Evolutionary conservation across 2,113 vertebrate genomes (phyloP), one percentile per base, ranked within the genome.

Genomic region (Fregata magnificens): DNA sequence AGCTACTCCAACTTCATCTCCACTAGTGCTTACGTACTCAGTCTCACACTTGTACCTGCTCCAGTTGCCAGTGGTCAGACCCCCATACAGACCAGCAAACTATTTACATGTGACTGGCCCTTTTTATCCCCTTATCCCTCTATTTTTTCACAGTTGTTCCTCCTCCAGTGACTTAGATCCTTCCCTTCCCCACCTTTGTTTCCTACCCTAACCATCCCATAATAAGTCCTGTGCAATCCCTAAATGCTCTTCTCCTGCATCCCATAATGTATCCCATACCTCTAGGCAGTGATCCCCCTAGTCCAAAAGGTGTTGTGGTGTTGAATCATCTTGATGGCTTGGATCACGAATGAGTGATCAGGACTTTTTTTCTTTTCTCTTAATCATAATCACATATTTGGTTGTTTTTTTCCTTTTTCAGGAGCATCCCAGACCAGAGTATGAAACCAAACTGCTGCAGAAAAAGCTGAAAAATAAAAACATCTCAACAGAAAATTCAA

Each of bases 351-450:
- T 25, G 82, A 79, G 7, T 86, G 55, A 71, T 32, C 5, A 45
- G 13, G 38, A 19, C 4, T 16, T 19, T 28, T 36, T 71, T 76
- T 56, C 31, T 36, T 47, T 18, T 31, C 58, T 86, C 28, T 56
- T 87, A 63, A 88, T 66, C 4, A 15, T 52, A 49, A 44, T 34
- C 32, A 59, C 13, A 9, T 17, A 4, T 65, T 32, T 84, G 21
- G 1, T 36, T 76, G 2, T 40, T 63, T 52, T 81, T 84, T 32
- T 5, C 88, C 49, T 82, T 44, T 88, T 91, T 89, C 95, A 99
- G 99, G 99, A 99, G 90, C 99, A 99, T 82, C 99, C 99, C 40
- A 98, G 99, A 84, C 99, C 99, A 44, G 99, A 99, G 91, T 99
- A 99, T 38, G 99, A 99, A 98, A 99, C 98, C 34, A 98, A 98